Base-by-base conservation (phyloP, 2,888 invertebrate genomes). In the Disparrhopalites patrizii region DNA sequence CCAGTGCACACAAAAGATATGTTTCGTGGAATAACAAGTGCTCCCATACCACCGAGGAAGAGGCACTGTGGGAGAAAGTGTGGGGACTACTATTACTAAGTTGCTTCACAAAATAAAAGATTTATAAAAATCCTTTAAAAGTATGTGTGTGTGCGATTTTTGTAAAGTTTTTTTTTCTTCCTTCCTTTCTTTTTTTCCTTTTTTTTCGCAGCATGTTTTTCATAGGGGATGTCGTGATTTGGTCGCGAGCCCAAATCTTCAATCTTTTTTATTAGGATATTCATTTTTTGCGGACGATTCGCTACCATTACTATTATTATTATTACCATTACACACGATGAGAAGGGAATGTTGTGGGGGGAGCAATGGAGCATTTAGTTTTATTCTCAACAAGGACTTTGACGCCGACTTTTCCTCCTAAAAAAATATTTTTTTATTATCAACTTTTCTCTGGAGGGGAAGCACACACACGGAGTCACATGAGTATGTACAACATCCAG, bases 211-310 rank as follows among this genome's bases (percentile, higher is more conserved):
- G 33, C 20, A 28, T 52, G 52, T 33, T 43, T 43, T 58, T 43
- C 58, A 30, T 56, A 30, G 36, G n/a, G 38, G 54, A 54, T 62
- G 61, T 62, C 62, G 62, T 62, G 62, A 62, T 63, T 55, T 63
- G 55, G 63, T 63, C 63, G 63, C 63, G 63, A 63, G 63, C 63
- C 63, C 58, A 40, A 13, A 25, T 57, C 23, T 57, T 57, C 57
- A 57, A 38, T 57, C 43, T 43, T 40, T 43, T 38, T 43, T 43
- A 43, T 28, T 58, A 27, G 25, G 28, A 30, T 55, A 28, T 54
- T 28, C 27, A 54, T 54, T 28, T 55, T 55, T 55, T 55, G 33
- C 7, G 18, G 27, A 13, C 38, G 27, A 23, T 55, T 55, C 33
- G 33, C 27, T 55, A 31, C 55, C 55, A 55, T 55, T 55, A 52